Evolutionary conservation across 2,888 invertebrate species (phyloP).

Genomic region (Sphaeridia pumilis): DNA sequence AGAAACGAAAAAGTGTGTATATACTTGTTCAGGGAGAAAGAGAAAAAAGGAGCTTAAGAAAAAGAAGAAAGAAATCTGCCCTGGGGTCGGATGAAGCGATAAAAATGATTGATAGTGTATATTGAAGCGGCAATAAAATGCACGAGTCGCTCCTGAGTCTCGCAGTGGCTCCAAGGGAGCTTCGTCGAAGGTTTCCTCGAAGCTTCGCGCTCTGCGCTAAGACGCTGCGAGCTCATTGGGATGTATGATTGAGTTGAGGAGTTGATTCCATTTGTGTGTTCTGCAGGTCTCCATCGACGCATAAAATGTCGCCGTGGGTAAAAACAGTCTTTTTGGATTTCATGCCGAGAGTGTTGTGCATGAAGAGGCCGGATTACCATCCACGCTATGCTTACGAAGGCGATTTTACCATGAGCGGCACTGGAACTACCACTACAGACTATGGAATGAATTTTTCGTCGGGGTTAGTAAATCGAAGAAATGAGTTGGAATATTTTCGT

Average conservation of each 20-base stretch:
- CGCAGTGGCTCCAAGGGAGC: too few relatives aligned
- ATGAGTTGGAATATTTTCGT: too few relatives aligned
- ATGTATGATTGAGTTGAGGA: too few relatives aligned
- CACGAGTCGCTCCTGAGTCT: too few relatives aligned
- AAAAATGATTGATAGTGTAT: neutral
- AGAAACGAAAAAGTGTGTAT: neutral
- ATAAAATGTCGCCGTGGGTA: conserved; percentile 86
- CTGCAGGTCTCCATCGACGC: conserved; percentile 74
- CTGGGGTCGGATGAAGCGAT: neutral
- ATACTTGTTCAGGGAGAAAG: neutral
- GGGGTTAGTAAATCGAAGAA: conserved; percentile 21
- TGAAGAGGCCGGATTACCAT: conserved; percentile 78
- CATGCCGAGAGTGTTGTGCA: conserved; percentile 81
- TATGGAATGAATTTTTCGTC: conserved; percentile 32
- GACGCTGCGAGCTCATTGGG: too few relatives aligned
- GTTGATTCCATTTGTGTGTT: neutral
- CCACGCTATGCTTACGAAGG: conserved; percentile 56
- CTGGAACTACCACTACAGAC: conserved; percentile 11
- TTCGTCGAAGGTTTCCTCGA: too few relatives aligned
- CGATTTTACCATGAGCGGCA: conserved; percentile 48
- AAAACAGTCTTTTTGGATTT: conserved; percentile 78
- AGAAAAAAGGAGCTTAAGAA: neutral
- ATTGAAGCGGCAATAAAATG: neutral
- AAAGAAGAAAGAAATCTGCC: too few relatives aligned
- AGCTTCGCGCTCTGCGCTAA: too few relatives aligned